Conservation (phyloP, 2,797 vertebrate genomes). For the Numenius phaeopus region DNA sequence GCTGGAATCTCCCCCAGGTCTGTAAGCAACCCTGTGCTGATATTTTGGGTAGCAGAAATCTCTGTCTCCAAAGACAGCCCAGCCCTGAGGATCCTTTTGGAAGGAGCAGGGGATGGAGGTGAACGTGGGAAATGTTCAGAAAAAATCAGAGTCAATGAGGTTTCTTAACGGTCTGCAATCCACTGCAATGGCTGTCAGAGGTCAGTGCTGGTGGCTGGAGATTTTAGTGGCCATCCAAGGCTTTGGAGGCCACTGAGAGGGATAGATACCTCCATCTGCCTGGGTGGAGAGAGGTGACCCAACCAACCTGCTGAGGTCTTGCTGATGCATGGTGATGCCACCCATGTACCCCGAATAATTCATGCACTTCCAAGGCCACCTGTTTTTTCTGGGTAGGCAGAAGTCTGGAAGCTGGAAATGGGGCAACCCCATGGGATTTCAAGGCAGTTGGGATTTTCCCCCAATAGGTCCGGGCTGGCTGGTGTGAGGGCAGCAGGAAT, state of each 20-base stretch:
- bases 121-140: neutral
- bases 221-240: neutral
- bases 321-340: neutral
- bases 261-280: neutral
- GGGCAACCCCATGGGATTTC: neutral
- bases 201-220: neutral
- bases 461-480: neutral
- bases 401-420: neutral
- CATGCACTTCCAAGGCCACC: neutral
- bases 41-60: neutral
- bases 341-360: rapidly evolving
- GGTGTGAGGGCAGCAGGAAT: neutral
- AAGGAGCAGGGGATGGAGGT: neutral
- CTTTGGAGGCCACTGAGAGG: rapidly evolving
- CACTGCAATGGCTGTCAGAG: neutral
- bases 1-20: neutral
- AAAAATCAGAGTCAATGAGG: neutral
- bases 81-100: neutral
- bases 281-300: neutral
- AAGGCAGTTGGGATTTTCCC: neutral
- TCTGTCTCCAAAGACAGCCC: neutral
- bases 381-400: neutral
- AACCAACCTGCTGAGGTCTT: neutral
- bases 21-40: rapidly evolving
- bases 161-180: neutral